Percentiles rank a stretch among this genome's conserved stretches.
Evolutionary conservation across 2,888 invertebrate genomes (phyloP).

Genomic region (Dexiosoma caninum): DNA sequence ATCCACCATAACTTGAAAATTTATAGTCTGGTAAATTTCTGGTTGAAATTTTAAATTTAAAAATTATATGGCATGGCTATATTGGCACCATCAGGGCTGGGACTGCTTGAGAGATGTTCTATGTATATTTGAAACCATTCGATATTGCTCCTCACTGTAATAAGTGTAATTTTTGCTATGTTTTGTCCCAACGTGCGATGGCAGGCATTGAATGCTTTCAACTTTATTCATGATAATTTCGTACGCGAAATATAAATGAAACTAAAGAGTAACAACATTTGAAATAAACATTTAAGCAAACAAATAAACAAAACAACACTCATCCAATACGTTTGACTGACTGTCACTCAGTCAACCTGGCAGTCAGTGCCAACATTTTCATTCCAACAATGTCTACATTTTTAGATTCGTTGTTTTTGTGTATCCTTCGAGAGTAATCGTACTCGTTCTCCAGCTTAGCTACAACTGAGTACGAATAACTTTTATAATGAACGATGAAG

Average conservation of each 20-base stretch:
- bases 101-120: too few relatives aligned
- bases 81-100: too few relatives aligned
- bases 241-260: constrained; percentile 3
- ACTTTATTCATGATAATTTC: constrained; percentile 7
- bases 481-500: constrained; percentile 5
- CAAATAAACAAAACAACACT: neutral
- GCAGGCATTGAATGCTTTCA: constrained; percentile 6
- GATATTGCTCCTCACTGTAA: too few relatives aligned
- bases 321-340: neutral
- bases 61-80: too few relatives aligned
- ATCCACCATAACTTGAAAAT: too few relatives aligned
- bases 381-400: neutral
- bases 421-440: neutral
- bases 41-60: too few relatives aligned
- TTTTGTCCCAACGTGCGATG: too few relatives aligned
- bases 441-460: neutral
- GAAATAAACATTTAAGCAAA: constrained; percentile 10
- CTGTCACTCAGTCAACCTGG: too few relatives aligned
- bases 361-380: neutral
- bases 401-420: neutral
- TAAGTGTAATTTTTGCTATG: too few relatives aligned
- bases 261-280: constrained; percentile 25
- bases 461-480: neutral
- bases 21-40: too few relatives aligned
- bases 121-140: too few relatives aligned